A percentile compares a stretch with the other conserved stretches of the same genome.
These are phyloP conservation scores for Drosophila biarmipes DNA, from an alignment of 1,140 invertebrate species.

Conservation along the genomic window DNA sequence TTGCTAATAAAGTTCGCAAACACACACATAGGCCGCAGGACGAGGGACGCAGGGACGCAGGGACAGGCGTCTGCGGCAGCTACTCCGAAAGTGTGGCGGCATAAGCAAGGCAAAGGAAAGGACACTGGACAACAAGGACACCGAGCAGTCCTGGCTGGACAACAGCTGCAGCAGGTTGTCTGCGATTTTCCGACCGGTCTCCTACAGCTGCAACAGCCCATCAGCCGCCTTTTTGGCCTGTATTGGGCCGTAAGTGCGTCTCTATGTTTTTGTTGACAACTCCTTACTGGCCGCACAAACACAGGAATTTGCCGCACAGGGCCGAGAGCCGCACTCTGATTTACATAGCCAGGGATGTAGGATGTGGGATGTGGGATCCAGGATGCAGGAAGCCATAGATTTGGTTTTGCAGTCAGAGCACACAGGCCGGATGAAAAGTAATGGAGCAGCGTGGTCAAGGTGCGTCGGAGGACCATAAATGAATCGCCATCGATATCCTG, in stretches of 20 bases:
- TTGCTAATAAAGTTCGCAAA: constrained; percentile 82
- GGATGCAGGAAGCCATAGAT: constrained; percentile 40
- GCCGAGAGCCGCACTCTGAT: constrained; percentile 39
- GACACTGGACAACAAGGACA: constrained; percentile 18
- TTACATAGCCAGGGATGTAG: constrained; percentile 52
- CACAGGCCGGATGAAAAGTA: constrained; percentile 54
- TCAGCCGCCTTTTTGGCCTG: constrained; percentile 64
- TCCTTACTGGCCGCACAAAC: constrained; percentile 64
- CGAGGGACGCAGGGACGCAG: not conserved
- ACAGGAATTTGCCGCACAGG: constrained; percentile 17
- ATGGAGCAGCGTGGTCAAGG: constrained; percentile 26
- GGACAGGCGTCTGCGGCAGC: constrained; percentile 11
- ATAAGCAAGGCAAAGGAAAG: constrained; percentile 37
- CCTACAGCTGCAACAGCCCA: constrained; percentile 49
- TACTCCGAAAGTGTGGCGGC: constrained; percentile 44
- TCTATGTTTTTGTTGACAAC: constrained; percentile 81
- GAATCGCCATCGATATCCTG: not conserved
- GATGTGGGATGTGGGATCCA: constrained; percentile 6
- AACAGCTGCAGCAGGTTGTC: constrained; percentile 57
- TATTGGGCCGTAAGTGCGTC: constrained; percentile 72
- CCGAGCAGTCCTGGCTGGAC: constrained; percentile 22
- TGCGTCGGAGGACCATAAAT: not conserved
- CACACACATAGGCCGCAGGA: constrained; percentile 49
- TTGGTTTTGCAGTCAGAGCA: constrained; percentile 34
- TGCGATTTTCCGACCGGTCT: constrained; percentile 64